Base-by-base conservation (phyloP, 2,888 invertebrate species). In the Nemoura dubitans region DNA sequence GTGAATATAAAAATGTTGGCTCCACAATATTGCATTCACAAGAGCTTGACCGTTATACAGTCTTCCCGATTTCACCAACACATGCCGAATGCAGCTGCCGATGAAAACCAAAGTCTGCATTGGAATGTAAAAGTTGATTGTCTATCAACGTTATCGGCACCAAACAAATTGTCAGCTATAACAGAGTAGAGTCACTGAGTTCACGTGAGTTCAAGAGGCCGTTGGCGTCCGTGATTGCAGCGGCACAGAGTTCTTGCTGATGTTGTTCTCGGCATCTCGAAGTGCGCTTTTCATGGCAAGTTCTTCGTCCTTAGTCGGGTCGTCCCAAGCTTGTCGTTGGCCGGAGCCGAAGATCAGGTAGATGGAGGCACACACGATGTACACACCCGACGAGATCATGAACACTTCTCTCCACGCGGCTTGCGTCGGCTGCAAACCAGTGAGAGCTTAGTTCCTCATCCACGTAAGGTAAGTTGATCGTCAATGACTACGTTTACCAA, bases 341-440 rank as follows among this genome's bases (percentile, higher is more conserved):
- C 97, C 97, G 0, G 96, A 95, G 26, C 94, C 96, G 91, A 97
- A 97, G 83, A 97, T 89, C 89, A 95, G 93, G 92, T 96, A 98
- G 92, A 98, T 95, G 0, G 95, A 94, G 86, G 95, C 96, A 90
- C 96, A 96, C 88, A 95, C 93, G 83, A 96, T 94, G 91, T 97
- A 97, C 30, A 98, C 94, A 26, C 92, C 95, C 5, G 96, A 96
- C 0, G 97, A 96, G 88, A 97, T 95, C 91, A 97, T 94, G 93
- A 98, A 98, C 16, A 98, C 97, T 89, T 95, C 95, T 90, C 95
- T 94, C 98, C 98, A 98, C 91, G 96, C 96, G 14, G 94, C 95
- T 93, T 97, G 96, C n/a, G 96, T 96, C 84, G 97, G 96, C 97
- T 97, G 92, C 29, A 91, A 92, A 88, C 30, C 88, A 89, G n/a